Evolutionary conservation across 2,797 vertebrate species (phyloP), one percentile per base, ranked within the genome.

Genomic region (Cuculus canorus): DNA sequence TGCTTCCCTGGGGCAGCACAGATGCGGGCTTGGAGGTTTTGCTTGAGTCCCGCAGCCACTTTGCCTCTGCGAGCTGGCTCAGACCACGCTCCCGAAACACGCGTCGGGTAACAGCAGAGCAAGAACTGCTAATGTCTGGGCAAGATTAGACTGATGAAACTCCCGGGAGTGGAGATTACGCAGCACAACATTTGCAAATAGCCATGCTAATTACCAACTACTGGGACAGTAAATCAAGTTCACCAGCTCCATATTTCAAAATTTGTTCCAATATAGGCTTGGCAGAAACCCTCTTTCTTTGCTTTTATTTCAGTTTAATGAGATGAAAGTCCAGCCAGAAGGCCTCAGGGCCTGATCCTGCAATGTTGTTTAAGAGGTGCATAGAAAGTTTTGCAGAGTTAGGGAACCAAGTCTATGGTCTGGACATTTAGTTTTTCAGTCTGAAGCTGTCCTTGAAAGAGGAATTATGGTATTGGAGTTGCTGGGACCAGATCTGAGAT

Each of bases 61-160:
- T n/a, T 64, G 47, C 28, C 28, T 33, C 33, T 0, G 0, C 4
- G 7, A 80, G 10, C 33, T 5, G 0, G 45, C 48, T 75, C 45
- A 28, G 61, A 5, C 3, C 2, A 0, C 1, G 37, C 45, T 78
- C 77, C 71, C 32, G 1, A 54, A 82, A 28, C 3, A 8, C 6
- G 0, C 1, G 1, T 3, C 6, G 6, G 48, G 86, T 13, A 72
- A 43, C 5, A 27, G 18, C 50, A 53, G 61, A 78, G 61, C 57
- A 35, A 4, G 43, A 91, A 5, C 28, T 59, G 73, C 71, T 77
- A 6, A 0, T 1, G n/a, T 4, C 68, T 75, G 60, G 37, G 35
- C 0, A 3, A 47, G 57, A 85, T 25, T 45, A 17, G 77, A 68
- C 22, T 30, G 64, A 32, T 33, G 30, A 7, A 33, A 14, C 4